phyloP scores from a whole-genome alignment of 2,113 vertebrate genomes.

The Sebastes fasciatus region DNA sequence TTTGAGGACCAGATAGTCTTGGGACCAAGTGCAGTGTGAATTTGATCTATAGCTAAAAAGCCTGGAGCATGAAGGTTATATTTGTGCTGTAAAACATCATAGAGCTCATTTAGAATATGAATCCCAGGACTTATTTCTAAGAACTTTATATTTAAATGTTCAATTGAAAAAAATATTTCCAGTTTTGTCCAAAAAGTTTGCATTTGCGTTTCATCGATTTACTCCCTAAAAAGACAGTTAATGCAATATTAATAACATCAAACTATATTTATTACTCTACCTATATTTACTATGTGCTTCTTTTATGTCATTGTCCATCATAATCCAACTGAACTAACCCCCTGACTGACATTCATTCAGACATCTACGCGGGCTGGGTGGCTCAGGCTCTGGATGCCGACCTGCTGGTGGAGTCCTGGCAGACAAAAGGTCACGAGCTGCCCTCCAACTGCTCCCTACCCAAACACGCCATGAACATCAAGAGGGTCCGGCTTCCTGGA shows the following conservation, averaged over 20 bases:
- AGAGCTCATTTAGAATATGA: not conserved
- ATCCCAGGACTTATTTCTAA: not conserved
- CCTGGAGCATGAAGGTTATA: not conserved
- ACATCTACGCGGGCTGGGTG: constrained; percentile 93
- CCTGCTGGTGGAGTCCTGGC: constrained; percentile 92
- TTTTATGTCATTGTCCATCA: not conserved
- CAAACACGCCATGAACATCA: constrained; percentile 90
- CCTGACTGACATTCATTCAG: constrained; percentile 68
- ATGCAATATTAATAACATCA: not conserved
- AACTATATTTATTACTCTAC: not conserved
- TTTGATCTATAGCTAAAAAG: not conserved
- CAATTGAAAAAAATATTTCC: not conserved
- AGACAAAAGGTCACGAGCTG: constrained; percentile 81
- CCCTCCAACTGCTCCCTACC: constrained; percentile 93
- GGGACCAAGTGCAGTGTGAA: not conserved
- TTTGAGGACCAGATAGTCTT: not conserved
- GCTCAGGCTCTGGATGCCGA: constrained; percentile 88
- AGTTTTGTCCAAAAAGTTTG: not conserved
- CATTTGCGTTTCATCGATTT: not conserved
- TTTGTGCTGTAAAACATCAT: constrained; percentile 1
- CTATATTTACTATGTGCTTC: not conserved
- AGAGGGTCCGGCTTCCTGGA: constrained; percentile 75
- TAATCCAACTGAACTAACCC: not conserved
- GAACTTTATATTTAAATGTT: not conserved
- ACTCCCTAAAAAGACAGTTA: not conserved